Conservation (phyloP, 2,797 vertebrate species). For the Scyliorhinus canicula region DNA sequence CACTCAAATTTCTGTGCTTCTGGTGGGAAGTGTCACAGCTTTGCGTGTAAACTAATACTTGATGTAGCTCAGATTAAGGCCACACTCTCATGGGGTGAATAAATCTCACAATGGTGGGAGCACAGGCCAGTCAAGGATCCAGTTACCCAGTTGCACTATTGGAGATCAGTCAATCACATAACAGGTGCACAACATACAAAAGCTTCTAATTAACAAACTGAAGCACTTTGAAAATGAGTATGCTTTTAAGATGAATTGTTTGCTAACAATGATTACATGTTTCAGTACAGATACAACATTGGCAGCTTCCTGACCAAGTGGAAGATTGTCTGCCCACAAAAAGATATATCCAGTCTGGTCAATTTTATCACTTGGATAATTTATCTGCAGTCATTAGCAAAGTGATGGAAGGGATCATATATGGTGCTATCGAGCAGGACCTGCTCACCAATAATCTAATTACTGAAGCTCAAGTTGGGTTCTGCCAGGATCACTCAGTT, state of each 20-base stretch:
- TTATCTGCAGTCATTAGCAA: background rate
- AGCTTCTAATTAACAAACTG: background rate
- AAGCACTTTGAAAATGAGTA: background rate
- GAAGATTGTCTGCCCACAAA: background rate
- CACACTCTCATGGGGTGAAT: background rate
- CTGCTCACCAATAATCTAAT: background rate
- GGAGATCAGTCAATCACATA: background rate
- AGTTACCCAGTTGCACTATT: background rate
- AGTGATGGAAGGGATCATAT: background rate
- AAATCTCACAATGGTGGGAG: background rate
- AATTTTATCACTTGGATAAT: background rate
- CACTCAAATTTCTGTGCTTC: background rate
- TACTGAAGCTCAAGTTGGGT: background rate
- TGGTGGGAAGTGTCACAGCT: background rate
- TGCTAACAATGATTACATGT: background rate
- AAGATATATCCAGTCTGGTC: background rate
- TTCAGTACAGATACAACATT: background rate
- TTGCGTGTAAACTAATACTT: background rate
- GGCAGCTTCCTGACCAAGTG: background rate
- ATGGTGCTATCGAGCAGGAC: background rate
- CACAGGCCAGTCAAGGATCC: background rate
- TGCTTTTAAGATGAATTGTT: background rate
- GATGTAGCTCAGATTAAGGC: background rate
- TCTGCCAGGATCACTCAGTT: background rate
- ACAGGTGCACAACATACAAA: background rate